phyloP scores from a whole-genome alignment of 23 tunicate species.

The Ciona savignyi region DNA sequence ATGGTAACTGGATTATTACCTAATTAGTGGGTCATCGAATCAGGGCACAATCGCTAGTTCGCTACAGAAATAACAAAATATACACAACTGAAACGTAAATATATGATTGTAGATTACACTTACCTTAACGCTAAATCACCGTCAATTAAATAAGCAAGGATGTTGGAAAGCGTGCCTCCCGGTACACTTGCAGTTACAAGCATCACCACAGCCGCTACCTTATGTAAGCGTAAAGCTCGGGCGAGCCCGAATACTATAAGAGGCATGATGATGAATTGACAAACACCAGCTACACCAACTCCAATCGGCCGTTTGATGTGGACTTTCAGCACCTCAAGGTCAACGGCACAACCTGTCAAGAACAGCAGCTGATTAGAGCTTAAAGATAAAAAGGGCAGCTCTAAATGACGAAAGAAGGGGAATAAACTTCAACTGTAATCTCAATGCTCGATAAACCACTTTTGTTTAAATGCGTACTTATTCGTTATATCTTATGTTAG shows the following conservation, averaged over 20 bases:
- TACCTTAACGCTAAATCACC: constrained; percentile 72
- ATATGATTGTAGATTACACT: not conserved
- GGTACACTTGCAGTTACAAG: constrained; percentile 66
- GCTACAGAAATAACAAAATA: too few species aligned
- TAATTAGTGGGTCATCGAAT: not conserved
- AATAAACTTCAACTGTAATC: too few species aligned
- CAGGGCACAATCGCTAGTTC: too few species aligned
- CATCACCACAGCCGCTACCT: constrained; percentile 43
- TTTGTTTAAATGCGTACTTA: too few species aligned
- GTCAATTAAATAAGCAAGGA: constrained; percentile 45
- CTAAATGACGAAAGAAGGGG: too few species aligned
- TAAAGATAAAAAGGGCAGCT: too few species aligned
- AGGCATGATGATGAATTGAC: constrained; percentile 66
- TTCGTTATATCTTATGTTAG: too few species aligned
- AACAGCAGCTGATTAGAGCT: too few species aligned
- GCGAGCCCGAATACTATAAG: constrained; percentile 35
- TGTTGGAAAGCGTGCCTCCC: constrained; percentile 58
- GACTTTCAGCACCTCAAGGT: constrained; percentile 18
- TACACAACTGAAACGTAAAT: too few species aligned
- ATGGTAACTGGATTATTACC: too few species aligned
- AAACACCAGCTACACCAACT: constrained; percentile 35
- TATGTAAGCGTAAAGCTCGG: constrained; percentile 15
- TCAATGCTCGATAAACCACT: too few species aligned
- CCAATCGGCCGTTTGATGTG: constrained; percentile 58
- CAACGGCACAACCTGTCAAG: constrained; percentile 68